These are phyloP conservation scores for Drosophila tripunctata DNA, from an alignment of 2,888 invertebrate species.

Conservation along the genomic window DNA sequence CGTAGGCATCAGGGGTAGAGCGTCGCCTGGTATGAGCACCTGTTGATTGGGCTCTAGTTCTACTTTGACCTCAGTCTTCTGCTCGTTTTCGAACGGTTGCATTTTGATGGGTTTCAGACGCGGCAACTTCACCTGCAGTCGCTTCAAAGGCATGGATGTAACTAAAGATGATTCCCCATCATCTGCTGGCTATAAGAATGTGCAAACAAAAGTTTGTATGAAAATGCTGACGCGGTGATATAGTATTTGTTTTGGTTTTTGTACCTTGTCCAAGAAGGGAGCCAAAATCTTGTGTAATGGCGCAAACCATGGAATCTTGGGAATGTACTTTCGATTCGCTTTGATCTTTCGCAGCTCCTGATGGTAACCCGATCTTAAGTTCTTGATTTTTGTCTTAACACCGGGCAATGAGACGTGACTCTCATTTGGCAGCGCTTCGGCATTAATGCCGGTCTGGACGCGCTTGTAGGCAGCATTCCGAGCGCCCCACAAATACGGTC, in stretches of 20 bases:
- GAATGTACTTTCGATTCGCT: conserved; percentile 41
- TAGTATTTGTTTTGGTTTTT: too few species aligned
- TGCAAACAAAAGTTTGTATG: too few species aligned
- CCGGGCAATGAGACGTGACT: conserved; percentile 33
- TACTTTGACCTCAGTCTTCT: conserved; percentile 16
- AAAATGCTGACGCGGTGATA: too few species aligned
- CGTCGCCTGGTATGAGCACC: conserved; percentile 15
- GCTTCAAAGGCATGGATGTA: conserved; percentile 25
- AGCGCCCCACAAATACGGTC: conserved; percentile 33
- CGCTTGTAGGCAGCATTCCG: conserved; percentile 55
- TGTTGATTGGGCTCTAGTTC: conserved; percentile 31
- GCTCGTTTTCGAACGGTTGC: conserved; percentile 16
- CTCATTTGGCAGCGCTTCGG: conserved; percentile 24
- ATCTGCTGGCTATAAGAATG: too few species aligned
- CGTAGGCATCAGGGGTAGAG: conserved; percentile 2
- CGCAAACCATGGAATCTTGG: conserved; percentile 56
- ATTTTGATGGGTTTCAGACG: conserved; percentile 44
- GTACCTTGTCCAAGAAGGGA: conserved; percentile 55
- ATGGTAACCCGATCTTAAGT: conserved; percentile 55
- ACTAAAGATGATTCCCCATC: neutral
- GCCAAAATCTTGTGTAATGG: conserved; percentile 55
- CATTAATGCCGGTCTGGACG: conserved; percentile 60
- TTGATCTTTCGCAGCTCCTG: conserved; percentile 61
- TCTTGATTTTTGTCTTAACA: conserved; percentile 64
- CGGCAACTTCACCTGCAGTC: conserved; percentile 54